Evolutionary conservation across 2,888 invertebrate species (phyloP), one percentile per base, ranked within the genome.

Genomic region (Tyria jacobaeae): DNA sequence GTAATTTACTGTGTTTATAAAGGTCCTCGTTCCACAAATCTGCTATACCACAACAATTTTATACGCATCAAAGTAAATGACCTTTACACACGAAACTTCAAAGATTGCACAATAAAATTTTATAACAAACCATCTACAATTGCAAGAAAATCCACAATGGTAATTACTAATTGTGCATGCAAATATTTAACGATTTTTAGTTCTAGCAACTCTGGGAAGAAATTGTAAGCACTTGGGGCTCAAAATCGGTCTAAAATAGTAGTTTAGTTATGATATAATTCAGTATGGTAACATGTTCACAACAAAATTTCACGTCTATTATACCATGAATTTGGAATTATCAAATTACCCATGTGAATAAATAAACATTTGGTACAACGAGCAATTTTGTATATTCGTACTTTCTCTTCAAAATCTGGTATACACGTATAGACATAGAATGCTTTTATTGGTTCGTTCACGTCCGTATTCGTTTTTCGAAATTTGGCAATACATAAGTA

Each of bases 401-500:
- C 91, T 92, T 92, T 92, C 91, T 87, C 91, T 87, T 52, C 14
- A 72, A 80, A 80, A 79, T 84, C 83, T 69, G 85, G 83, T 87
- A 85, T n/a, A n/a, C n/a, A n/a, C n/a, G n/a, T n/a, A n/a, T n/a
- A n/a, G n/a, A n/a, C n/a, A n/a, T n/a, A n/a, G 49, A 55, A 60
- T 49, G 78, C 83, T 62, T 83, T 83, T 83, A 76, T 84, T 83
- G n/a, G n/a, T n/a, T n/a, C n/a, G n/a, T 79, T 71, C 65, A 56
- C 62, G 60, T 68, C 63, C 31, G 56, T 60, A 73, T 76, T 67
- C 37, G 51, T 0, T 66, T 71, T 65, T 62, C 47, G 5, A 44
- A 59, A 62, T 66, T n/a, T 71, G 62, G 74, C 64, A 71, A 76
- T 50, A 61, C 58, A 14, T 27, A 53, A 7, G 5, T 10, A 17